phyloP scores from a whole-genome alignment of 2,113 vertebrate genomes.

The Felis catus region F.catus_Fca126_mat1.0 CM031424.1:23927001-23927500 shows the following conservation, averaged over 20 bases:
- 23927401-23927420: not conserved
- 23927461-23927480: not conserved
- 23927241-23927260: not conserved
- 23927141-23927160: not conserved
- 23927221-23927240: not conserved
- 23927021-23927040: not conserved
- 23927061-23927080: not conserved
- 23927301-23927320: not conserved
- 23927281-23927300: not conserved
- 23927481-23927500: not conserved
- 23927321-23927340: not conserved
- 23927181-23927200: not conserved
- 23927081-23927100: not conserved
- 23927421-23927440: not conserved
- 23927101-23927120: not conserved
- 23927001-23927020: no score
- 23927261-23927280: not conserved
- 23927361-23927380: not conserved
- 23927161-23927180: not conserved
- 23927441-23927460: not conserved
- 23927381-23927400: not conserved
- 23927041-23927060: not conserved
- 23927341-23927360: not conserved
- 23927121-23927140: not conserved
- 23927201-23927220: not conserved